Conservation (phyloP, 2,888 invertebrate genomes). For the Schrankia costaestrigalis region DNA sequence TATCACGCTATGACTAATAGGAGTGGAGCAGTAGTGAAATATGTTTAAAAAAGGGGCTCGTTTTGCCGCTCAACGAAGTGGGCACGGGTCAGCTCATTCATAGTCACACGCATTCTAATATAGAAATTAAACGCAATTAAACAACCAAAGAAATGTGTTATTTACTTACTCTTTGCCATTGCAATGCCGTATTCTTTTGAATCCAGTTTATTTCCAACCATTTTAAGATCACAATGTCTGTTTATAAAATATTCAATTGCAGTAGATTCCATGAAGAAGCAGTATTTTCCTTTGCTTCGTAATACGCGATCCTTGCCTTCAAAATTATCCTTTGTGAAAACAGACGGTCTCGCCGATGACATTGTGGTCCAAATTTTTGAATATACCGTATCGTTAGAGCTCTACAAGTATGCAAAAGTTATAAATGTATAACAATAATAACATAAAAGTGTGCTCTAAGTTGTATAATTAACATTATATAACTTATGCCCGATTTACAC, state of each 20-base stretch:
- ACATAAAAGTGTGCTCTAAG: neutral
- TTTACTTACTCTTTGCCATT: slow-evolving; percentile 86
- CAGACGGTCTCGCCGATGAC: slow-evolving; percentile 89
- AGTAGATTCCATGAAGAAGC: slow-evolving; percentile 98
- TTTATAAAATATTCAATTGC: slow-evolving; percentile 94
- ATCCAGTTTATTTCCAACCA: slow-evolving; percentile 90
- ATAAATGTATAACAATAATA: neutral
- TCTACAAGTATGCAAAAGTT: slow-evolving; percentile 60
- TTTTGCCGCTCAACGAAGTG: too few species aligned
- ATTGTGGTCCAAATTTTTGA: slow-evolving; percentile 95
- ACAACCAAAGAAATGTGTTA: too few species aligned
- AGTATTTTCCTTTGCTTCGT: slow-evolving; percentile 88
- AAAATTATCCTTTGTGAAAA: slow-evolving; percentile 88
- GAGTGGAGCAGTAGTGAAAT: too few species aligned
- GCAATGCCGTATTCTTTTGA: slow-evolving; percentile 92
- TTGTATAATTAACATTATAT: too few species aligned
- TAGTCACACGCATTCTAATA: too few species aligned
- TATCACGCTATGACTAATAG: too few species aligned
- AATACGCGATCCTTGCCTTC: slow-evolving; percentile 92
- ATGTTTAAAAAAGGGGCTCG: too few species aligned
- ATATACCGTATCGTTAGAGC: slow-evolving; percentile 91
- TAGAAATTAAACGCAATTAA: too few species aligned
- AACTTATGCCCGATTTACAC: too few species aligned
- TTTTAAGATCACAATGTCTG: slow-evolving; percentile 88
- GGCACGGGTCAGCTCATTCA: too few species aligned